Evolutionary conservation across 2,888 invertebrate species (phyloP), one percentile per base, ranked within the genome.

Genomic region (Meta bourneti): DNA sequence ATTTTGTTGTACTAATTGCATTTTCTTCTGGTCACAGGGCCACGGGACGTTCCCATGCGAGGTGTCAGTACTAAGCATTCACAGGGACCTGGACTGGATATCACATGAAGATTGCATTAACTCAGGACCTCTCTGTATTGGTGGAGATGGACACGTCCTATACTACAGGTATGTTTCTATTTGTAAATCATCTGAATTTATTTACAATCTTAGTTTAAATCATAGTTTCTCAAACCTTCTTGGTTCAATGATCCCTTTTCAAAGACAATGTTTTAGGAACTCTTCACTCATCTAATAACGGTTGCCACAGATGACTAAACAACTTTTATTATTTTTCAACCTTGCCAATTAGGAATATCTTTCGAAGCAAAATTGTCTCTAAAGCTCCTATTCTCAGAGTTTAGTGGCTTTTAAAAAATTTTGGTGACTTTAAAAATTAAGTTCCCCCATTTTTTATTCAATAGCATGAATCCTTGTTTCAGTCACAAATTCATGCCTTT

Each of bases 41-140:
- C 95, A 95, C 93, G 95, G 95, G 90, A 95, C 95, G 84, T 96
- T 97, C 94, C 97, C 97, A 2, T 96, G 96, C 95, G 96, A 96
- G 94, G 95, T 96, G 94, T 96, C 96, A 89, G 95, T 96, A 91
- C 94, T 96, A 87, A 96, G 95, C 93, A 95, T 97, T 49, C 96
- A 96, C 93, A 95, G 95, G 72, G 96, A 96, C 90, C 95, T 96
- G 92, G 96, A 96, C 87, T 97, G 97, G 97, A 96, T 96, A 93
- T 95, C 96, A 9, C 95, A 95, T 93, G 95, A 95, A 11, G 8
- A 95, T 95, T 8, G 95, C 95, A 69, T 96, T 80, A 96, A 96
- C 87, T 95, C 96, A 93, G 96, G 96, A 95, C 96, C 96, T 51
- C 94, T 96, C 69, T 96, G 95, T 93, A 95, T 96, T 91, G 95